Percentiles rank a stretch among this genome's conserved stretches.
Conservation (phyloP, 2,113 vertebrate species). For the Paramisgurnus dabryanus region DNA sequence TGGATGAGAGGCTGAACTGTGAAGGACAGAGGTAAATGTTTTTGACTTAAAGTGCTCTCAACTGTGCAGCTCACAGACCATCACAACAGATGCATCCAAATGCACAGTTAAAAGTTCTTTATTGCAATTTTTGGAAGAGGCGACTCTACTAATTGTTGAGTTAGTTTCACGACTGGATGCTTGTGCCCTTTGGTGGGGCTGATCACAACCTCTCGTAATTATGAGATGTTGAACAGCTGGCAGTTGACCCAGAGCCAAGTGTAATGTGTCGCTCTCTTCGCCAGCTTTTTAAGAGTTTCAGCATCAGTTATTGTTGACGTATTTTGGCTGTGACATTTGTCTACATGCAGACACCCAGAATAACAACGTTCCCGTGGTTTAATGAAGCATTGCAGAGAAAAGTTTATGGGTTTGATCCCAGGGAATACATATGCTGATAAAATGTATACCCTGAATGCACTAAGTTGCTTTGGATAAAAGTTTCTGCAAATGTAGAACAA, state of each 20-base stretch:
- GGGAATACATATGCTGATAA: too few species aligned
- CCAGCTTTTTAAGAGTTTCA: conserved; percentile 18
- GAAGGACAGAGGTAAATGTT: conserved; percentile 65
- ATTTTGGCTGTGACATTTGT: background rate
- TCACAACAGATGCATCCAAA: background rate
- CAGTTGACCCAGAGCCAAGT: conserved; percentile 40
- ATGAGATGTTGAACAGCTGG: conserved; percentile 44
- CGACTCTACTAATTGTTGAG: conserved; percentile 28
- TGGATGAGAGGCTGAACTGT: conserved; percentile 63
- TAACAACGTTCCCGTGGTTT: background rate
- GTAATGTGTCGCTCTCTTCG: background rate
- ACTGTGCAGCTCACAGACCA: conserved; percentile 10
- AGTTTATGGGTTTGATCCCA: too few species aligned
- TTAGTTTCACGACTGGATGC: conserved; percentile 23
- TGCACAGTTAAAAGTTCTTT: conserved; percentile 23
- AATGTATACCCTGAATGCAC: too few species aligned
- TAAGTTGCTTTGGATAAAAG: too few species aligned
- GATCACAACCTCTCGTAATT: conserved; percentile 39
- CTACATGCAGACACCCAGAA: conserved; percentile 6
- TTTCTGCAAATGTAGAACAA: too few species aligned
- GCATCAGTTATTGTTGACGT: conserved; percentile 14
- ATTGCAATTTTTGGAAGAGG: conserved; percentile 26
- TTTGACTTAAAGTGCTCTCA: conserved; percentile 51
- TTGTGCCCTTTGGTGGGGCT: conserved; percentile 12
- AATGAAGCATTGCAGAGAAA: too few species aligned